Base-by-base conservation (phyloP, 2,113 vertebrate genomes). In the Crocuta crocuta region DNA sequence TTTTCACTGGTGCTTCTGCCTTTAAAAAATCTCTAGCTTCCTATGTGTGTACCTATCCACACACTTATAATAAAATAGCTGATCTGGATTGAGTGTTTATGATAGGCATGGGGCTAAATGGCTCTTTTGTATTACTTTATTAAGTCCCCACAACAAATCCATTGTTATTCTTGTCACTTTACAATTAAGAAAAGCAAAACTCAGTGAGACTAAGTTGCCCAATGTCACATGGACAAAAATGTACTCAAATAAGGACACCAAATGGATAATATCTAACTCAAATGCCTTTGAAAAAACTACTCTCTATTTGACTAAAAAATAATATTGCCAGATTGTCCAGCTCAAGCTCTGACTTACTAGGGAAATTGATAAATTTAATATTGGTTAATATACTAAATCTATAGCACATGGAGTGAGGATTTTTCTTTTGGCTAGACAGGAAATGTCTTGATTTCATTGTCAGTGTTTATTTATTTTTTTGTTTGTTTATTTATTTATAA, bases 151-250 rank as follows among this genome's bases (percentile, higher is more conserved):
- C 24, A 86, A 89, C 17, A 97, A 76, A 66, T 65, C 16, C 87
- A 31, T 74, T 91, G 13, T 33, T 78, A 31, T 50, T 48, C 43
- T 96, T 85, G 31, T 93, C 24, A 82, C 80, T 89, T 94, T 86
- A 35, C 5, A 83, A 15, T 58, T 78, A 65, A 80, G 21, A 58
- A 90, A 89, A 87, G 4, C 16, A n/a, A 91, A 85, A 5, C 24
- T 87, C 58, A 74, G 33, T 79, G 33, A 86, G 39, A 78, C 7
- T 61, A 78, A 79, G 2, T 58, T 84, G 19, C 1, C 24, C 48
- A 84, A 5, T 53, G 16, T 50, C 16, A 82, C 11, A 5, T 11
- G 16, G 21, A 73, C 7, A 76, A 78, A 79, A 39, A 73, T 21
- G 53, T 68, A 78, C 7, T 45, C 79, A 61, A 63, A 39, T 50